phyloP scores from a whole-genome alignment of 2,797 vertebrate genomes.

The Pseudotriccus pelzelni region DNA sequence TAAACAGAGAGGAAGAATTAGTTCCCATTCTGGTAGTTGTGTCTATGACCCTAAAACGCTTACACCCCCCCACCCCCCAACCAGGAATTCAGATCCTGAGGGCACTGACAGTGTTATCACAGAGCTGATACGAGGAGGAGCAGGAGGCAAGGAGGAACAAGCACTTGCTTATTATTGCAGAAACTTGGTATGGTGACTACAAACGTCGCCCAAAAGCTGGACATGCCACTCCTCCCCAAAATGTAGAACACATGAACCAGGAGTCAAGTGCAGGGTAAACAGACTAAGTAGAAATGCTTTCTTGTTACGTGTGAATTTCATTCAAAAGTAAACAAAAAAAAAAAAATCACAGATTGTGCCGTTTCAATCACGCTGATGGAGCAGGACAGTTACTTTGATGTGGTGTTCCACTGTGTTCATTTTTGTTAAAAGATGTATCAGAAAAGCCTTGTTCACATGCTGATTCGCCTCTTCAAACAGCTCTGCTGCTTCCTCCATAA shows the following conservation, averaged over 20 bases:
- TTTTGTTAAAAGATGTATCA: slow-evolving; percentile 20
- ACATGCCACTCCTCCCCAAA: not conserved
- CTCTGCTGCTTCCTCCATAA: not conserved
- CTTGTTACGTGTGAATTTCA: not conserved
- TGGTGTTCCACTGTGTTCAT: not conserved
- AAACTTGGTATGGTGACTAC: not conserved
- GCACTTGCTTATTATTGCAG: not conserved
- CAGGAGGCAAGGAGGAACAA: not conserved
- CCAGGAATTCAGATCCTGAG: slow-evolving; percentile 7
- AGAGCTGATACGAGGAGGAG: not conserved
- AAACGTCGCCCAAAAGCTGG: not conserved
- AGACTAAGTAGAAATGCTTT: not conserved
- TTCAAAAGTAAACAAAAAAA: not conserved
- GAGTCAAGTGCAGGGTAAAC: not conserved
- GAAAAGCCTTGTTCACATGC: not conserved
- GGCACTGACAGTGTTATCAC: not conserved
- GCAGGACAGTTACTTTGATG: slow-evolving; percentile 27
- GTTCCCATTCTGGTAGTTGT: not conserved
- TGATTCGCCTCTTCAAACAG: slow-evolving; percentile 43
- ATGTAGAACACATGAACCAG: not conserved
- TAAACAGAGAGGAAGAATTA: slow-evolving; percentile 6
- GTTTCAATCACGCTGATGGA: not conserved
- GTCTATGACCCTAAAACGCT: slow-evolving; percentile 15
- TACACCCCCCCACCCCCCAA: not conserved
- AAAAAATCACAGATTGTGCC: not conserved